These are phyloP conservation scores for Phataginus tetradactyla DNA, from an alignment of 2,797 vertebrate species.

Conservation along the genomic window DNA sequence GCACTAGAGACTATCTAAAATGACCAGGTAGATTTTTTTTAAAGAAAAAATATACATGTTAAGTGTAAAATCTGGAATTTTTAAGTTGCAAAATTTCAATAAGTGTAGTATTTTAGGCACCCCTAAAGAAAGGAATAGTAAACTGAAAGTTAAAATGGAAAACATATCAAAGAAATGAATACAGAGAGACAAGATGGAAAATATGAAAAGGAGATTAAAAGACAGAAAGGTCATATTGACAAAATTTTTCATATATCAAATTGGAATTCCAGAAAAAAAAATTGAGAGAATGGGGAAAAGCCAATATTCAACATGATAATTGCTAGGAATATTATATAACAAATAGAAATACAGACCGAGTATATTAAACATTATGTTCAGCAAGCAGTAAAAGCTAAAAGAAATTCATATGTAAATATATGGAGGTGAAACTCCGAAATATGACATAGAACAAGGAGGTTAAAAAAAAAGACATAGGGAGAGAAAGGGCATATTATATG, in stretches of 20 bases:
- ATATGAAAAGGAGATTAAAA: background rate
- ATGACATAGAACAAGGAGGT: background rate
- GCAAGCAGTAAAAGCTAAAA: background rate
- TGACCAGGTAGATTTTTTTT: background rate
- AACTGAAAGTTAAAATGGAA: background rate
- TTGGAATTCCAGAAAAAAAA: background rate
- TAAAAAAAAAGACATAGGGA: background rate
- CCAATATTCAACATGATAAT: background rate
- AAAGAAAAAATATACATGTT: background rate
- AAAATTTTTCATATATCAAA: background rate
- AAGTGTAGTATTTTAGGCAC: background rate
- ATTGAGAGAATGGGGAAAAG: background rate
- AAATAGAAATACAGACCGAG: background rate
- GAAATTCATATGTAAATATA: background rate
- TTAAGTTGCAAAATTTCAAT: background rate
- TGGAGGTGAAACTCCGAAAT: background rate
- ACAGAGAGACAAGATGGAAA: background rate
- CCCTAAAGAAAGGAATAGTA: background rate
- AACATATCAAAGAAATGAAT: background rate
- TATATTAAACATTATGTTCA: background rate
- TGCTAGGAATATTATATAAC: background rate
- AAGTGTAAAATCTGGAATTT: background rate
- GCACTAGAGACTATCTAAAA: background rate
- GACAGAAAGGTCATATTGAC: background rate
- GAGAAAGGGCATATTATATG: background rate